phyloP scores from a whole-genome alignment of 2,888 invertebrate species.

The Caenorhabditis doughertyi region DNA sequence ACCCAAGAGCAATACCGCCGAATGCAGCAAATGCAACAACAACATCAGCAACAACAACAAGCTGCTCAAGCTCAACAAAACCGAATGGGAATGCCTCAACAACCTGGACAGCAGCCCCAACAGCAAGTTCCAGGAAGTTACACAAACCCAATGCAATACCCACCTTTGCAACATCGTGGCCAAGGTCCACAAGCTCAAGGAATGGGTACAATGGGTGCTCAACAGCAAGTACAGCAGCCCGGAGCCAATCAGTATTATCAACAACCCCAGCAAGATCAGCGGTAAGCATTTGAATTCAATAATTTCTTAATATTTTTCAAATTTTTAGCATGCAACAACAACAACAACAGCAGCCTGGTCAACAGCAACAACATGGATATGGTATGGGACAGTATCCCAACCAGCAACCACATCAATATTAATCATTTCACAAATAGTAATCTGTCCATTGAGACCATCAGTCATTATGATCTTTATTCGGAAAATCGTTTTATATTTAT shows the following conservation, averaged over 20 bases:
- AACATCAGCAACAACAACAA: constrained; percentile 25
- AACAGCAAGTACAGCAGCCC: constrained; percentile 27
- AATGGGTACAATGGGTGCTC: constrained; percentile 37
- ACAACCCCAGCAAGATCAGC: constrained; percentile 8
- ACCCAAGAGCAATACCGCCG: constrained; percentile 27
- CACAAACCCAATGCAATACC: constrained; percentile 16
- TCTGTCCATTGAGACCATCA: background rate
- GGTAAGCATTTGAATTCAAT: background rate
- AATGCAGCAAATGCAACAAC: constrained; percentile 28
- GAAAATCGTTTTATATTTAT: too few relatives aligned
- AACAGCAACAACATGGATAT: constrained; percentile 41
- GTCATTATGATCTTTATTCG: background rate
- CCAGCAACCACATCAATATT: constrained; percentile 40
- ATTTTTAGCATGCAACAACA: constrained; percentile 61
- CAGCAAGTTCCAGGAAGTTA: constrained; percentile 7
- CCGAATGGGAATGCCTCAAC: too few relatives aligned
- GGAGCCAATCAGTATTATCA: constrained; percentile 51
- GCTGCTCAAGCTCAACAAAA: constrained; percentile 18
- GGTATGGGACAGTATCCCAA: constrained; percentile 49
- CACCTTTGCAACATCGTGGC: constrained; percentile 30
- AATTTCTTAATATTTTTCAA: background rate
- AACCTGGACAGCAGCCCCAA: background rate
- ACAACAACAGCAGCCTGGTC: constrained; percentile 36
- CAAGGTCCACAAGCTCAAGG: constrained; percentile 43
- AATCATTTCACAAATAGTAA: constrained; percentile 33